A percentile compares a stretch with the other conserved stretches of the same genome.
These are phyloP conservation scores for Eupleurogrammus muticus DNA, from an alignment of 2,797 vertebrate species.

Conservation along the genomic window DNA sequence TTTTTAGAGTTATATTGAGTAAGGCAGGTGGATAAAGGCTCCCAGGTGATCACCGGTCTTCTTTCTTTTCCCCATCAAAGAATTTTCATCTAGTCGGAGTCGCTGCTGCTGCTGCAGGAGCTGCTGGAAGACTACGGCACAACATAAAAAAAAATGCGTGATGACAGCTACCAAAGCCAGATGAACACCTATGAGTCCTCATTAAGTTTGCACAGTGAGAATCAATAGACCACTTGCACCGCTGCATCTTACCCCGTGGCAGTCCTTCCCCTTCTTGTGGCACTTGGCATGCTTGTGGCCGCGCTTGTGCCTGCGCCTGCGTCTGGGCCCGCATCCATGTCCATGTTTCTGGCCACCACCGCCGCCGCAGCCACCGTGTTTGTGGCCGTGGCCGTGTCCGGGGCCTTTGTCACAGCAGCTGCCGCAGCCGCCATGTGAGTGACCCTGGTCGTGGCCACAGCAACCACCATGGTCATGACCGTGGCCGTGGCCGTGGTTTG, in stretches of 20 bases:
- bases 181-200: background rate
- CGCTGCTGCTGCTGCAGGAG: slow-evolving; percentile 57
- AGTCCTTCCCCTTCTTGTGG: slow-evolving; percentile 57
- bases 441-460: background rate
- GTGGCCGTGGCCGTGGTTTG: background rate
- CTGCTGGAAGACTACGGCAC: slow-evolving; percentile 56
- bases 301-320: background rate
- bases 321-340: background rate
- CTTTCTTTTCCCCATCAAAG: background rate
- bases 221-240: background rate
- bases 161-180: background rate
- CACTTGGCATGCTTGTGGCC: slow-evolving; percentile 52
- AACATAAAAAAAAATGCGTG: background rate
- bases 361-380: background rate
- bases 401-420: background rate
- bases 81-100: slow-evolving; percentile 50
- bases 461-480: background rate
- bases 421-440: background rate
- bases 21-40: background rate
- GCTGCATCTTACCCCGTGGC: slow-evolving; percentile 44
- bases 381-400: background rate
- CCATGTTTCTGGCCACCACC: background rate
- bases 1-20: background rate
- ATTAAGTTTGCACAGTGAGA: background rate
- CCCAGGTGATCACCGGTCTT: background rate